These are phyloP conservation scores for Odobenus rosmarus DNA, from an alignment of 2,113 vertebrate genomes.

Conservation along the genomic window DNA sequence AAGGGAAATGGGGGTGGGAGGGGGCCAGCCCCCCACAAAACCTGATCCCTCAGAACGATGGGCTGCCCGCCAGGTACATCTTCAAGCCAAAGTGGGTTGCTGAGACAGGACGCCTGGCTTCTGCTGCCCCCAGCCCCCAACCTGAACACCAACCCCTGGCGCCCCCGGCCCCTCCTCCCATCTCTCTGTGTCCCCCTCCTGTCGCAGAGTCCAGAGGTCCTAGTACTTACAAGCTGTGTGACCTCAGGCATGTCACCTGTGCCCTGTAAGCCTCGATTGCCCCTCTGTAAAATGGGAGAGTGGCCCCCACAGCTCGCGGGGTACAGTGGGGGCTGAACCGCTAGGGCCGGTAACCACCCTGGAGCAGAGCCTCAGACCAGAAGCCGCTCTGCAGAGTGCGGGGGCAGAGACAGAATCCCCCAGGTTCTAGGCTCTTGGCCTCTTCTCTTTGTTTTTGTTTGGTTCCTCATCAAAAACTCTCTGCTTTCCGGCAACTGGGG, in stretches of 20 bases:
- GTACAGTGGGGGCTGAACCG: neutral
- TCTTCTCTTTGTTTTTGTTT: neutral
- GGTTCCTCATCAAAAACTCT: neutral
- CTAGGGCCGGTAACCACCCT: neutral
- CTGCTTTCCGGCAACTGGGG: neutral
- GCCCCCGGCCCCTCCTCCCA: neutral
- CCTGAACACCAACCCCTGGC: neutral
- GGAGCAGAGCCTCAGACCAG: neutral
- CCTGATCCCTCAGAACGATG: slow-evolving; percentile 54
- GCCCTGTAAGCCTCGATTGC: neutral
- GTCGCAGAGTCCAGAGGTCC: neutral
- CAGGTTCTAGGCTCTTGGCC: neutral
- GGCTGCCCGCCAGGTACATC: slow-evolving; percentile 57
- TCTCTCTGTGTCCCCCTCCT: neutral
- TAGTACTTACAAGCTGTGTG: neutral
- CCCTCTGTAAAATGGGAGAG: slow-evolving; percentile 17
- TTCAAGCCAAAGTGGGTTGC: neutral
- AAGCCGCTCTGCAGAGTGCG: neutral
- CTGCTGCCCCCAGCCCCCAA: neutral
- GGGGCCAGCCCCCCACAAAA: slow-evolving; percentile 45
- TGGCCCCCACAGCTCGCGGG: neutral
- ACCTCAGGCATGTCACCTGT: neutral
- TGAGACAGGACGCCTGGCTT: neutral
- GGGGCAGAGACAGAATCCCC: neutral
- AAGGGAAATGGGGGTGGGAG: slow-evolving; percentile 46